Evolutionary conservation across 2,888 invertebrate species (phyloP).

Genomic region (Agapostemon virescens): DNA sequence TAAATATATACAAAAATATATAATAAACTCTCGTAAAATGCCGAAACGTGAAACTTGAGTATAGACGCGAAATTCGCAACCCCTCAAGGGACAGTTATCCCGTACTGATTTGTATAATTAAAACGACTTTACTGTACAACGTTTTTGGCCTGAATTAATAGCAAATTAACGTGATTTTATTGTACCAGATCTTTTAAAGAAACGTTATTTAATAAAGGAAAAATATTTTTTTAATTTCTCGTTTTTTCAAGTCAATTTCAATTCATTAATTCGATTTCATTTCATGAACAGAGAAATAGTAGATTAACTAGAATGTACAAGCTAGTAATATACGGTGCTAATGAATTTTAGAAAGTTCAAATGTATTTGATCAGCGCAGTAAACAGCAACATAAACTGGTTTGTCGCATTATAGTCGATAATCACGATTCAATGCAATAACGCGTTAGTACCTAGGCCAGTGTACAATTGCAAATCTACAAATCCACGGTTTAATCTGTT

Average conservation of each 20-base stretch:
- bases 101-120: no score
- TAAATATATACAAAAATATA: no score
- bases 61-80: no score
- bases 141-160: no score
- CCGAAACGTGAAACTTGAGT: no score
- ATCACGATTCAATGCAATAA: constrained; percentile 5
- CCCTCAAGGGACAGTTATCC: no score
- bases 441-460: not conserved
- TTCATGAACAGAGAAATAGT: not conserved
- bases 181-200: no score
- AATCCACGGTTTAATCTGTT: constrained; percentile 30
- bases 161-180: no score
- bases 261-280: not conserved
- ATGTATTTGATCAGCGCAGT: not conserved
- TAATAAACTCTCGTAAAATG: no score
- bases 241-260: not conserved
- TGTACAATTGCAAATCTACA: constrained; percentile 24
- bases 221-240: no score
- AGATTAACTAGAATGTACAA: not conserved
- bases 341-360: not conserved
- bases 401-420: not conserved
- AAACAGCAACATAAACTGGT: not conserved
- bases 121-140: no score
- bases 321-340: no score
- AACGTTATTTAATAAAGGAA: not conserved